Base-by-base conservation (phyloP, 2,888 invertebrate genomes). In the Drosophila leonis region DNA sequence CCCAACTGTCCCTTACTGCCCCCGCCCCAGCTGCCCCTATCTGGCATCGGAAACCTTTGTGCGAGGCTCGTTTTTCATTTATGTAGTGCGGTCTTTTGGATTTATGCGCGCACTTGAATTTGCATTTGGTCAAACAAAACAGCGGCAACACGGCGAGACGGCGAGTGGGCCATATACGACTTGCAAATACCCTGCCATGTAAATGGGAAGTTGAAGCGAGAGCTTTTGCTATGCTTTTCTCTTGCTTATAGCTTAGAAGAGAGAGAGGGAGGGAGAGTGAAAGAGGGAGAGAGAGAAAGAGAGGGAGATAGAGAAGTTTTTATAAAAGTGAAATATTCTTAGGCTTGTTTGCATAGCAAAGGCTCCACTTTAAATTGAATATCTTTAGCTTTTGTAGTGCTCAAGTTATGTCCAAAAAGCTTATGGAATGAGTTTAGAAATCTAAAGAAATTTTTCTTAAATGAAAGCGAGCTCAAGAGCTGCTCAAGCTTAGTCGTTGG, bases 91-190 rank as follows among this genome's bases (percentile, higher is more conserved):
- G 76, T 75, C 82, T 89, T 87, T 83, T 70, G 85, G 90, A 89
- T 84, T 84, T 89, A 87, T 84, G 85, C 80, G 83, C 85, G 51
- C 83, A 82, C 84, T 84, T 87, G 83, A 84, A 84, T 84, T 89
- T 84, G 90, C 84, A 84, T 84, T 89, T 77, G 73, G 66, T 73
- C 85, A 72, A 81, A 71, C 54, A 55, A 13, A 52, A n/a, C 69
- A 39, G 15, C 39, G 31, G n/a, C 24, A 6, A 18, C 56, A 62
- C 27, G 7, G 7, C 27, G 24, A 6, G 20, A 27, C 2, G 13
- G 3, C 4, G 8, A 39, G 27, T 7, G 10, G 4, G 39, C 1
- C n/a, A 13, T 54, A 10, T 2, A 27, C 39, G 54, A 54, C 39
- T 39, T 12, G n/a, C n/a, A 39, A 27, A 29, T 54, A 18, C 54